Evolutionary conservation across 2,888 invertebrate species (phyloP).

Genomic region (Tetramorium bicarinatum): DNA sequence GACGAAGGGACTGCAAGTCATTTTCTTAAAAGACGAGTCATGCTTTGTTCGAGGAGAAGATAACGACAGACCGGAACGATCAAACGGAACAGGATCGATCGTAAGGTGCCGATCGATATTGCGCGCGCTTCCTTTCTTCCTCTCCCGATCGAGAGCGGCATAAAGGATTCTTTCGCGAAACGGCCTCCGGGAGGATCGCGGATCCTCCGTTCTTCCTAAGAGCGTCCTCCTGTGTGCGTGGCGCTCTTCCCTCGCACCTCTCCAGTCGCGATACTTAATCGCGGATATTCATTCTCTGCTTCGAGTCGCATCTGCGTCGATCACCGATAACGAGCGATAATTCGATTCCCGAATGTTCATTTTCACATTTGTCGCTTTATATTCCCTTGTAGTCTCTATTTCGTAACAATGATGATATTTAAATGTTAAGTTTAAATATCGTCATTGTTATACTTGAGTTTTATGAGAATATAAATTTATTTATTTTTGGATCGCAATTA

Average conservation of each 20-base stretch:
- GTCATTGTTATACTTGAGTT: background rate
- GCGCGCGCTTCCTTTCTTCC: slow-evolving; percentile 11
- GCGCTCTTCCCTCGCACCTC: slow-evolving; percentile 76
- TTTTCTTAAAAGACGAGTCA: slow-evolving; percentile 62
- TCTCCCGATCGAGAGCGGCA: slow-evolving; percentile 23
- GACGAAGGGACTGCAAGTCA: slow-evolving; percentile 60
- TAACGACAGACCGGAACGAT: slow-evolving; percentile 63
- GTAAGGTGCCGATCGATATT: slow-evolving; percentile 47
- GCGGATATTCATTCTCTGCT: slow-evolving; percentile 62
- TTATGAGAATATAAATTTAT: background rate
- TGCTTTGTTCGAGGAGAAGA: slow-evolving; percentile 64
- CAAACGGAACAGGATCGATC: slow-evolving; percentile 57
- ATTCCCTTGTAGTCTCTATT: background rate
- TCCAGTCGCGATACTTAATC: slow-evolving; percentile 77
- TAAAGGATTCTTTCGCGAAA: slow-evolving; percentile 30
- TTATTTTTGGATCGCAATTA: background rate
- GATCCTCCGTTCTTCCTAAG: slow-evolving; percentile 2
- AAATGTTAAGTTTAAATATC: background rate
- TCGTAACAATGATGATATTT: background rate
- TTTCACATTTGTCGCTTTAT: background rate
- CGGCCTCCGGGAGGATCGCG: slow-evolving; percentile 17
- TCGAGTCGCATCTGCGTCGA: slow-evolving; percentile 35
- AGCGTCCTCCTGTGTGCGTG: slow-evolving; percentile 39
- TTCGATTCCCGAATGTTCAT: background rate
- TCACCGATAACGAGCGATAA: slow-evolving; percentile 45